Percentiles rank a stretch among this genome's conserved stretches.
Evolutionary conservation across 2,888 invertebrate genomes (phyloP).

Genomic region (Gryllus longicercus): DNA sequence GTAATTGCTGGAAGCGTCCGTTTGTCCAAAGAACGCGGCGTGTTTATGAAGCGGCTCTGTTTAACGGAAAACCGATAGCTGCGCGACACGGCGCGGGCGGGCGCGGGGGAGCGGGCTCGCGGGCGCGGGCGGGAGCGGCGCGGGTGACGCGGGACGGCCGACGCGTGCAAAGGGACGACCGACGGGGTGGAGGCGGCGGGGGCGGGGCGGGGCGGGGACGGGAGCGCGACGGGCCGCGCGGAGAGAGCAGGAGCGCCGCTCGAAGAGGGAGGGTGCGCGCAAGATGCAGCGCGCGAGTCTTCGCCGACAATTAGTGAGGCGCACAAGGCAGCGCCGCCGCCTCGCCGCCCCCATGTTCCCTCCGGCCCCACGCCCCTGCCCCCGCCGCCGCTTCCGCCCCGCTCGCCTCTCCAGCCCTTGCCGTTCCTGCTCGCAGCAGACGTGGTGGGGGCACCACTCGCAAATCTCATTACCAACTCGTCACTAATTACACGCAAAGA

Average conservation of each 20-base stretch:
- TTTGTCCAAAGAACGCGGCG: not conserved
- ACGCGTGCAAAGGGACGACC: not conserved
- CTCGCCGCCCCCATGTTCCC: not conserved
- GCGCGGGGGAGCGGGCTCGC: not conserved
- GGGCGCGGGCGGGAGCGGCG: not conserved
- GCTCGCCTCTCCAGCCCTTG: not conserved
- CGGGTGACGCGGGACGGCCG: not conserved
- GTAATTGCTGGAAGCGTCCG: slow-evolving; percentile 17
- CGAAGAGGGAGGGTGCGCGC: slow-evolving; percentile 2
- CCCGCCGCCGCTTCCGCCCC: not conserved
- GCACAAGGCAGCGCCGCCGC: slow-evolving; percentile 17
- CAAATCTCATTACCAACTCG: slow-evolving; percentile 35
- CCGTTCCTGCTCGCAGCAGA: not conserved
- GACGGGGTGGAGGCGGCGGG: not conserved
- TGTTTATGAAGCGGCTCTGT: slow-evolving; percentile 17
- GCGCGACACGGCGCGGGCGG: not conserved
- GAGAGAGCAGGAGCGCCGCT: not conserved
- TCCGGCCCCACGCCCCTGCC: not conserved
- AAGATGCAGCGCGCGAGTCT: slow-evolving; percentile 11
- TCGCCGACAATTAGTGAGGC: slow-evolving; percentile 17
- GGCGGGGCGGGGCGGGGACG: not conserved
- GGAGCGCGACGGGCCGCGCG: not conserved
- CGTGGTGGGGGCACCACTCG: slow-evolving; percentile 21
- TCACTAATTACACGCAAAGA: slow-evolving; percentile 35
- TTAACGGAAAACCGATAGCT: slow-evolving; percentile 11